A percentile compares a stretch with the other conserved stretches of the same genome.
Evolutionary conservation across 2,797 vertebrate genomes (phyloP).

Genomic region (Syncerus caffer): DNA sequence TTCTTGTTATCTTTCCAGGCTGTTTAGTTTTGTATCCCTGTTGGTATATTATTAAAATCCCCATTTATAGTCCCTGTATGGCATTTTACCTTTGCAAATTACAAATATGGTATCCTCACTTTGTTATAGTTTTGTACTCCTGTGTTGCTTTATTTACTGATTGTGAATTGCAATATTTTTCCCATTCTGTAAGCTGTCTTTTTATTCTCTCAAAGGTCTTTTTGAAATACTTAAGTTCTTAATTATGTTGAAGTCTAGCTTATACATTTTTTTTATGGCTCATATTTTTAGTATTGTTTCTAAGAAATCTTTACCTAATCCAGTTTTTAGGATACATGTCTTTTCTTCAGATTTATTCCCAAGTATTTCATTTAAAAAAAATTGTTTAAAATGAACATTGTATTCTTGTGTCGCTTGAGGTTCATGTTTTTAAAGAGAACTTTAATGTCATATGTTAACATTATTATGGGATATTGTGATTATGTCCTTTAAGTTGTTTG

Average conservation of each 20-base stretch:
- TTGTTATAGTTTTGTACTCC: neutral
- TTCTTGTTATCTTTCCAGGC: neutral
- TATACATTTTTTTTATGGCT: neutral
- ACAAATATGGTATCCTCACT: neutral
- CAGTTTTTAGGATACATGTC: neutral
- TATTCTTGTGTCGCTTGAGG: neutral
- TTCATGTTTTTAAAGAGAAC: neutral
- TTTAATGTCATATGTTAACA: neutral
- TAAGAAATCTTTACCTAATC: neutral
- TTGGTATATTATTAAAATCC: neutral
- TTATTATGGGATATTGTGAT: neutral
- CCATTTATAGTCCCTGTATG: neutral
- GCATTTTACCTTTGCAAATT: neutral
- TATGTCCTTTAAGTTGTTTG: neutral
- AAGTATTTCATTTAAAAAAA: neutral
- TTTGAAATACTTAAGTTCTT: neutral
- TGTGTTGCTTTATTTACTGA: neutral
- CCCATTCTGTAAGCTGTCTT: neutral
- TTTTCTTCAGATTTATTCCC: neutral
- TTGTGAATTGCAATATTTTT: neutral
- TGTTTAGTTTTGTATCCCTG: neutral
- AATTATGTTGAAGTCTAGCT: neutral
- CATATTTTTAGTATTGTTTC: neutral
- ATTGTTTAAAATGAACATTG: neutral
- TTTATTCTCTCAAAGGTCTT: neutral